A percentile compares a stretch with the other conserved stretches of the same genome.
Conservation (phyloP, 2,888 invertebrate genomes). For the Oscheius sp. region DNA sequence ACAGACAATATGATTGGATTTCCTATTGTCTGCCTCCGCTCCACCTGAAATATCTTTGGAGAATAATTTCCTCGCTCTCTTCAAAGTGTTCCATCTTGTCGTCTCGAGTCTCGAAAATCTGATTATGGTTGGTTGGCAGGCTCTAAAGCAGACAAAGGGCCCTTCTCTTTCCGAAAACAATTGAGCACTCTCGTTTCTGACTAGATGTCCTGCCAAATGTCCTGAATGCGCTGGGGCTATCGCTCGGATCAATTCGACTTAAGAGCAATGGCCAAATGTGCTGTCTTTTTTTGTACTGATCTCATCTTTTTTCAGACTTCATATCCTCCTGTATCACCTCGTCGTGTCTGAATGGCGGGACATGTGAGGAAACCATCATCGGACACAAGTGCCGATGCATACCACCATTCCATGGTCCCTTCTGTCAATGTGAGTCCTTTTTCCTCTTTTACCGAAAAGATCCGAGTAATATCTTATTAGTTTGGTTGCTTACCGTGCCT, state of each 20-base stretch:
- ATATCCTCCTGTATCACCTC: constrained; percentile 38
- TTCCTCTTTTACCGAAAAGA: background rate
- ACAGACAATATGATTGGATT: too few relatives aligned
- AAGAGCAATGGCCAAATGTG: constrained; percentile 23
- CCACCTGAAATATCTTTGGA: too few relatives aligned
- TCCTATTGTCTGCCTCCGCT: too few relatives aligned
- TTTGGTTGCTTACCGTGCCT: too few relatives aligned
- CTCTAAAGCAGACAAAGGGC: constrained; percentile 14
- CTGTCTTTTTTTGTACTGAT: background rate
- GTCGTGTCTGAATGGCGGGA: constrained; percentile 38
- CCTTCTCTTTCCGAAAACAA: constrained; percentile 14
- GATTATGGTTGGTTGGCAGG: constrained; percentile 14
- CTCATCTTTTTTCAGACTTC: constrained; percentile 36
- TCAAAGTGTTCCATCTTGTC: constrained; percentile 5
- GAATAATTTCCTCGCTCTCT: too few relatives aligned
- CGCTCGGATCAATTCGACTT: background rate
- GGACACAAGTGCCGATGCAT: constrained; percentile 38
- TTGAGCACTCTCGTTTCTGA: background rate
- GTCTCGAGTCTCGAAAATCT: constrained; percentile 9
- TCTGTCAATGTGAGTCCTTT: constrained; percentile 40
- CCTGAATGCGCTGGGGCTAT: background rate
- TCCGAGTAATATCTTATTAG: background rate
- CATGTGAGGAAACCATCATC: constrained; percentile 32
- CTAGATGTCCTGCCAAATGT: background rate
- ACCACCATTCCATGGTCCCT: constrained; percentile 39